phyloP scores from a whole-genome alignment of 1,140 invertebrate genomes.

The Heterodera carotae region DNA sequence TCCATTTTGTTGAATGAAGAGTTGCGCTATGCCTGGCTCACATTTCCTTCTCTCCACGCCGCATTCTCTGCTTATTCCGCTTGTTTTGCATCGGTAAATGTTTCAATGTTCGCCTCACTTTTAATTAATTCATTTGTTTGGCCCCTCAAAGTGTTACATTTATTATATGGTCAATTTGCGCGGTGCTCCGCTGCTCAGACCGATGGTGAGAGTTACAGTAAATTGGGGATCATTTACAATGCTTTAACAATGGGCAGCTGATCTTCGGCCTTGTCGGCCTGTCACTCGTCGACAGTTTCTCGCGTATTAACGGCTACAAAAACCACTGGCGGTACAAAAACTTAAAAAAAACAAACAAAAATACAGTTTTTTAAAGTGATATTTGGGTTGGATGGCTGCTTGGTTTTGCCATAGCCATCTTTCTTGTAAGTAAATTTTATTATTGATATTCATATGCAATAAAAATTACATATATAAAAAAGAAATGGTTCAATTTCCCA shows the following conservation, averaged over 20 bases:
- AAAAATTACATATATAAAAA: too few species aligned
- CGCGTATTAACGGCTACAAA: constrained; percentile 65
- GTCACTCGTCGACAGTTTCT: constrained; percentile 63
- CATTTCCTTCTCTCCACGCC: constrained; percentile 64
- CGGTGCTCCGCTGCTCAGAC: constrained; percentile 61
- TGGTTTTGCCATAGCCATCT: constrained; percentile 58
- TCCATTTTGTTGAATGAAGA: too few species aligned
- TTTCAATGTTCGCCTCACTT: constrained; percentile 6
- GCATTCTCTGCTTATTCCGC: constrained; percentile 63
- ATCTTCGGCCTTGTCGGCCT: constrained; percentile 65
- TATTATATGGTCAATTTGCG: constrained; percentile 66
- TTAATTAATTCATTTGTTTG: constrained; percentile 20
- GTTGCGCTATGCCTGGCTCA: constrained; percentile 65
- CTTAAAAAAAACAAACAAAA: background rate
- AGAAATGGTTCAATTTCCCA: too few species aligned
- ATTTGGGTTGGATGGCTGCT: constrained; percentile 66
- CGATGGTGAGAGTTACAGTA: constrained; percentile 34
- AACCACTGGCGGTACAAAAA: constrained; percentile 57
- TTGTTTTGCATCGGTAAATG: constrained; percentile 61
- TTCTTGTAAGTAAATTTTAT: constrained; percentile 50
- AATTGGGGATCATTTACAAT: background rate
- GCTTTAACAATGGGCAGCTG: constrained; percentile 31
- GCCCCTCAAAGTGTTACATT: constrained; percentile 57
- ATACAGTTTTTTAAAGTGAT: constrained; percentile 42
- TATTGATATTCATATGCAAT: too few species aligned